Evolutionary conservation across 2,113 vertebrate species (phyloP).

Genomic region (Seriola aureovittata): DNA sequence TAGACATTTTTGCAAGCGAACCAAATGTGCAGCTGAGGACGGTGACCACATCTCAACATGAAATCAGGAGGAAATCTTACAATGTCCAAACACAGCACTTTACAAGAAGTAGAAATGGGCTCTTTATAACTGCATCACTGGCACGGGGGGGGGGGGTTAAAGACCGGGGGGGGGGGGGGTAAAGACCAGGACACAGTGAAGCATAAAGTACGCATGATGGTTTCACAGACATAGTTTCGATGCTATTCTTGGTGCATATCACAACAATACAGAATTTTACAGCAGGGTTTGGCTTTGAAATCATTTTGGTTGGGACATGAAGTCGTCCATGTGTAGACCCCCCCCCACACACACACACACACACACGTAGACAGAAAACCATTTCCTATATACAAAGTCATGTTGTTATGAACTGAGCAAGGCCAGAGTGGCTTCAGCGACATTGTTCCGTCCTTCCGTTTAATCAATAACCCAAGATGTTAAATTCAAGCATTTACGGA

Average conservation of each 20-base stretch:
- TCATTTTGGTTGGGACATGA: background rate
- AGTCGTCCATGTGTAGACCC: background rate
- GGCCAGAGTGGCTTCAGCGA: background rate
- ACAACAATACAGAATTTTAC: constrained; percentile 2
- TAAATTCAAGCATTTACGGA: constrained; percentile 20
- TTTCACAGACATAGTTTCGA: constrained; percentile 15
- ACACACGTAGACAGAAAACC: constrained; percentile 6
- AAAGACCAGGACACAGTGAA: background rate
- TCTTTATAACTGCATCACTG: constrained; percentile 14
- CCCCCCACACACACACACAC: background rate
- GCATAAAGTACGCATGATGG: constrained; percentile 7
- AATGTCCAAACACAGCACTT: constrained; percentile 29
- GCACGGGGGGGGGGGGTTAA: background rate
- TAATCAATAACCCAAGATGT: constrained; percentile 59
- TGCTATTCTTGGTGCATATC: background rate
- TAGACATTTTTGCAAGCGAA: constrained; percentile 30
- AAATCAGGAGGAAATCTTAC: constrained; percentile 8
- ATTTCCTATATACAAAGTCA: constrained; percentile 55
- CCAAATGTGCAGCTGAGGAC: constrained; percentile 16
- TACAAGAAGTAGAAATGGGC: constrained; percentile 12
- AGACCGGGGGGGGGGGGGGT: too few relatives aligned
- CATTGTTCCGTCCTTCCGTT: background rate
- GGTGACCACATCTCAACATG: constrained; percentile 1
- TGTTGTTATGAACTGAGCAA: constrained; percentile 30
- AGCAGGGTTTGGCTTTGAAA: constrained; percentile 16